These are phyloP conservation scores for Sciurus niger DNA, from an alignment of 2,113 vertebrate species.

Conservation along the genomic window DNA sequence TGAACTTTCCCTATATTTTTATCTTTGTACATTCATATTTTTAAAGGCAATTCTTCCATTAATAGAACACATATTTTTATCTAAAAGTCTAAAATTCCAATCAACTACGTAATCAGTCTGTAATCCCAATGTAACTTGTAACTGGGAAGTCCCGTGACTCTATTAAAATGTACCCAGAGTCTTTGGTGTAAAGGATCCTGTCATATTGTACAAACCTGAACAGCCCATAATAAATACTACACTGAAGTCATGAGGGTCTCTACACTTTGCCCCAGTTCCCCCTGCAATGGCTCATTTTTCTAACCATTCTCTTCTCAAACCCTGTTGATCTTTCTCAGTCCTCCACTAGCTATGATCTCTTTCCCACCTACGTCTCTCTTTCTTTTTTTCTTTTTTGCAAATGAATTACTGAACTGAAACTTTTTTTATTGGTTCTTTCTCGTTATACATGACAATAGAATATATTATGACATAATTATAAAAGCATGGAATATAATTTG, in stretches of 20 bases:
- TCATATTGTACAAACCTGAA: not conserved
- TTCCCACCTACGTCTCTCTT: not conserved
- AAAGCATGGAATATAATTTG: too few relatives aligned
- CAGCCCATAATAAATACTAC: not conserved
- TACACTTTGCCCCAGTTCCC: not conserved
- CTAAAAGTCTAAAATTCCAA: not conserved
- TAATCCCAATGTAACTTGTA: not conserved
- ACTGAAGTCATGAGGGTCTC: not conserved
- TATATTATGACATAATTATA: too few relatives aligned
- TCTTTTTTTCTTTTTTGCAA: too few relatives aligned
- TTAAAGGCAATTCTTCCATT: conserved; percentile 1
- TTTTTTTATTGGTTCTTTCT: too few relatives aligned
- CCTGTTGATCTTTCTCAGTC: not conserved
- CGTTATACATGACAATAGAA: too few relatives aligned
- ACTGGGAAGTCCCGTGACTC: not conserved
- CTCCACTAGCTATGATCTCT: not conserved
- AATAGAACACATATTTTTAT: not conserved
- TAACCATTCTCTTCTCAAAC: not conserved
- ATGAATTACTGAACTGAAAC: too few relatives aligned
- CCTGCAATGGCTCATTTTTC: not conserved
- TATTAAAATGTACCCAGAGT: not conserved
- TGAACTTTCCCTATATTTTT: not conserved
- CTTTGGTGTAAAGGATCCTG: not conserved
- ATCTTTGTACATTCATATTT: not conserved
- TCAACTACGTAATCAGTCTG: not conserved